phyloP scores from a whole-genome alignment of 2,888 invertebrate species.

The Hololepta plana region DNA sequence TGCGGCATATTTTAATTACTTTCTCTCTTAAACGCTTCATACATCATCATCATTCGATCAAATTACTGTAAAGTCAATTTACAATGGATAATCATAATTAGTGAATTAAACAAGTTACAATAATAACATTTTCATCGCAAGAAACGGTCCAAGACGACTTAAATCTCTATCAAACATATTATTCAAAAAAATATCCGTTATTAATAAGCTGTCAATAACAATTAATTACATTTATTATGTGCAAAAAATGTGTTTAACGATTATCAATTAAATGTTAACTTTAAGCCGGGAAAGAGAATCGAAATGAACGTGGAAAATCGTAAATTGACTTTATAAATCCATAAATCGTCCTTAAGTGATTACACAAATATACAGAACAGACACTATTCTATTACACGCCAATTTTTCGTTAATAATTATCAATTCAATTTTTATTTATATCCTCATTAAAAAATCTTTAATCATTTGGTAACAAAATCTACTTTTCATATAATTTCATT shows the following conservation, averaged over 20 bases:
- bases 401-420: conserved; percentile 12
- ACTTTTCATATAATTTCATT: conserved; percentile 14
- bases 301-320: too few species aligned
- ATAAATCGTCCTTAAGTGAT: too few species aligned
- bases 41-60: too few species aligned
- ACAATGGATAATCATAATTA: too few species aligned
- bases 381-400: conserved; percentile 22
- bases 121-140: conserved; percentile 1
- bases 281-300: too few species aligned
- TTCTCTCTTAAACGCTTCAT: too few species aligned
- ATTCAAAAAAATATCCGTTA: too few species aligned
- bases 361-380: conserved; percentile 17
- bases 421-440: background rate
- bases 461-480: conserved; percentile 23
- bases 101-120: background rate
- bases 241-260: background rate
- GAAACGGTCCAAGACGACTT: too few species aligned
- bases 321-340: conserved; percentile 9
- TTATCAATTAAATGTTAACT: too few species aligned
- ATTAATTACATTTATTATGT: background rate
- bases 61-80: too few species aligned
- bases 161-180: too few species aligned
- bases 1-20: conserved; percentile 2
- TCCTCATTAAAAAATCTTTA: background rate
- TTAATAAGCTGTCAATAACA: background rate